Percentiles rank a stretch among this genome's conserved stretches.
phyloP scores from a whole-genome alignment of 2,888 invertebrate species.

The Dusona sp. region DNA sequence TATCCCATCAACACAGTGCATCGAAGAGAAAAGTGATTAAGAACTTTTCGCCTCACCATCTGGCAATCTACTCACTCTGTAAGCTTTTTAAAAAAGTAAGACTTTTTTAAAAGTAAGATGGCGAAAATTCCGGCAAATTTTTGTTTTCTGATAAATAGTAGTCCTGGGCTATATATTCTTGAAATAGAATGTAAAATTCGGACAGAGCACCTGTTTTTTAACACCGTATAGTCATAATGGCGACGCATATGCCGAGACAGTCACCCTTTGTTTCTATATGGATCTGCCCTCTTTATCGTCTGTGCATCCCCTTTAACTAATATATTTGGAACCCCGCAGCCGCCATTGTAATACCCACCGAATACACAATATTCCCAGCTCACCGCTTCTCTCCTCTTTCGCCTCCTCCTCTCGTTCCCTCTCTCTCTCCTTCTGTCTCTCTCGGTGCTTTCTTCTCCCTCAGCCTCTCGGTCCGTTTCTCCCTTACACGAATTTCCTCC shows the following conservation, averaged over 20 bases:
- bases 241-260: conserved; percentile 1
- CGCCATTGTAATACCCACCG: conserved; percentile 77
- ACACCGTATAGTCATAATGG: not conserved
- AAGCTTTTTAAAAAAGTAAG: not conserved
- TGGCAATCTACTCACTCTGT: not conserved
- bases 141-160: not conserved
- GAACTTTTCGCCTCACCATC: not conserved
- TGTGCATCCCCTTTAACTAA: conserved; percentile 77
- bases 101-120: not conserved
- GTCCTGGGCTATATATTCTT: not conserved
- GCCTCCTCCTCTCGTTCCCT: conserved; percentile 55
- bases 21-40: not conserved
- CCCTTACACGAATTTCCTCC: conserved; percentile 46
- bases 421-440: conserved; percentile 28
- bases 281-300: conserved; percentile 29
- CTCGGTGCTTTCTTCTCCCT: conserved; percentile 45
- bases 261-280: conserved; percentile 18
- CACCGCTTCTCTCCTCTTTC: conserved; percentile 63
- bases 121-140: not conserved
- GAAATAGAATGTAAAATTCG: not conserved
- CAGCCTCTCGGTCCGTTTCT: conserved; percentile 31
- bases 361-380: conserved; percentile 78
- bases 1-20: not conserved
- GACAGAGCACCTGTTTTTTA: not conserved
- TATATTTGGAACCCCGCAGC: conserved; percentile 77